Percentiles rank a stretch among this genome's conserved stretches.
Conservation (phyloP, 2,888 invertebrate genomes). For the Magallana nippona region DNA sequence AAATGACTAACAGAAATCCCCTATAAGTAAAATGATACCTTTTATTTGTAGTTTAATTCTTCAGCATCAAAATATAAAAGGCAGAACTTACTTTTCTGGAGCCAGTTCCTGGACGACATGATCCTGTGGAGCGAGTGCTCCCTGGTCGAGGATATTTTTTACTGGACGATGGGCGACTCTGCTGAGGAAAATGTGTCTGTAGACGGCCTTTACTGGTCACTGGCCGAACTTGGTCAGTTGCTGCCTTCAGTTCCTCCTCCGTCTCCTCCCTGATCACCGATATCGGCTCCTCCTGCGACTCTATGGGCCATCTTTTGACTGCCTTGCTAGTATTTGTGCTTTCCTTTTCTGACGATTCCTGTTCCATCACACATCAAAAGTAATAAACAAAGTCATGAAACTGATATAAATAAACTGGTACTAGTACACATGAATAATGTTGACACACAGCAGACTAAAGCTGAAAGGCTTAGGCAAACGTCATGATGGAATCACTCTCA, state of each 20-base stretch:
- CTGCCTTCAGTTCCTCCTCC: slow-evolving; percentile 48
- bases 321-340: background rate
- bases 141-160: slow-evolving; percentile 30
- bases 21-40: background rate
- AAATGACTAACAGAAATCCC: no score
- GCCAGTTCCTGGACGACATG: slow-evolving; percentile 43
- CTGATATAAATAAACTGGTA: no score
- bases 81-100: slow-evolving; percentile 37
- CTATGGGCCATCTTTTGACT: slow-evolving; percentile 34
- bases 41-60: background rate
- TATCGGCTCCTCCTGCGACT: slow-evolving; percentile 43
- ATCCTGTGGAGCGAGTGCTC: slow-evolving; percentile 39
- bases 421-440: no score
- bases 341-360: slow-evolving; percentile 1
- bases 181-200: slow-evolving; percentile 34
- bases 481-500: no score
- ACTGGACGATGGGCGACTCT: slow-evolving; percentile 9
- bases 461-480: no score
- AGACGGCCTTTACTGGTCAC: slow-evolving; percentile 43
- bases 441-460: no score
- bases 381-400: no score
- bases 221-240: slow-evolving; percentile 38
- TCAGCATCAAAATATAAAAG: background rate
- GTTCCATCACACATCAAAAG: background rate
- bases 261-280: slow-evolving; percentile 49